Percentiles rank a stretch among this genome's conserved stretches.
Evolutionary conservation across 1,140 invertebrate species (phyloP).

Genomic region (Campoletis sonorensis): DNA sequence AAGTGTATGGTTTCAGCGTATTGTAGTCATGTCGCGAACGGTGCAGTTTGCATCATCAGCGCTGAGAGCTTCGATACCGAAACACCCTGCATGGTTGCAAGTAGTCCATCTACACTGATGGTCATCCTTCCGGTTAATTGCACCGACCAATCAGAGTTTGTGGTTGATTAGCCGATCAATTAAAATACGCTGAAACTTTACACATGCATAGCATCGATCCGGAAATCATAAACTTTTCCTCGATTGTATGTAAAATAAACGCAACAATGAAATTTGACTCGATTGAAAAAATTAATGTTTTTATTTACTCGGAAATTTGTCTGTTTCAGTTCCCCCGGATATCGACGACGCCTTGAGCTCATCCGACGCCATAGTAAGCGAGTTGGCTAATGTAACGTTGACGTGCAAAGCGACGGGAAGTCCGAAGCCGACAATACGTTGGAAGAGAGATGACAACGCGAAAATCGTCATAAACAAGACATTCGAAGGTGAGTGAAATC

Average conservation of each 20-base stretch:
- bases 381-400: slow-evolving; percentile 92
- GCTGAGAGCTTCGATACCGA: too few species aligned
- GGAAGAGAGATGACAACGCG: slow-evolving; percentile 92
- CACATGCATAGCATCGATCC: too few species aligned
- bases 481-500: slow-evolving; percentile 80
- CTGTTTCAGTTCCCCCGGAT: slow-evolving; percentile 89
- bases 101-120: too few species aligned
- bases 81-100: too few species aligned
- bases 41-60: too few species aligned
- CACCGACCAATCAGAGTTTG: too few species aligned
- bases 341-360: slow-evolving; percentile 93
- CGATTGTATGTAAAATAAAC: not conserved
- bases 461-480: slow-evolving; percentile 91
- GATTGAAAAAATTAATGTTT: not conserved
- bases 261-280: too few species aligned
- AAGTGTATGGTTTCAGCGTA: too few species aligned
- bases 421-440: slow-evolving; percentile 91
- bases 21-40: too few species aligned
- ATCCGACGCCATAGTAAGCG: slow-evolving; percentile 92
- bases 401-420: slow-evolving; percentile 93
- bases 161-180: too few species aligned
- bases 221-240: not conserved
- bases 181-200: too few species aligned
- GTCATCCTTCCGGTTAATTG: too few species aligned
- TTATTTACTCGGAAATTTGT: not conserved